Conservation (phyloP, 2,113 vertebrate species). For the Onychostruthus taczanowskii region DNA sequence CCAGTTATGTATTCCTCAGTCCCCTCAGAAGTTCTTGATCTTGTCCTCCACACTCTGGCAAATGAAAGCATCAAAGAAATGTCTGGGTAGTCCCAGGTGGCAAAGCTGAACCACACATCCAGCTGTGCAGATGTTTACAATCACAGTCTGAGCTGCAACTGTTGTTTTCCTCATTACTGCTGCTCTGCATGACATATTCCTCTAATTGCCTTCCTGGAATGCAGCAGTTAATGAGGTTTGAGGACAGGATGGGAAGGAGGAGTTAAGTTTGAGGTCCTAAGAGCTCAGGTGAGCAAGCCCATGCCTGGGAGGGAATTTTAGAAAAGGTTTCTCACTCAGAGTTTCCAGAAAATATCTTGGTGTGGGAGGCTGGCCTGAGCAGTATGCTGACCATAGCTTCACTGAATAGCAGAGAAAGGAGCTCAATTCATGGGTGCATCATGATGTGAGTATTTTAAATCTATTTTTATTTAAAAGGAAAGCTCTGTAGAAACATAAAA, state of each 20-base stretch:
- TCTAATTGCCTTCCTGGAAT: not conserved
- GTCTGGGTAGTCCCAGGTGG: not conserved
- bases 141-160: not conserved
- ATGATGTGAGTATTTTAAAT: not conserved
- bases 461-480: not conserved
- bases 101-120: not conserved
- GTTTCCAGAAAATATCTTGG: not conserved
- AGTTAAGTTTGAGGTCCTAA: not conserved
- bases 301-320: not conserved
- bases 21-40: not conserved
- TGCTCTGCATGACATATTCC: not conserved
- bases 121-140: not conserved
- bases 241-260: not conserved
- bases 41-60: not conserved
- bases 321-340: not conserved
- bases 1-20: not conserved
- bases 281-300: not conserved
- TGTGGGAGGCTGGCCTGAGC: not conserved
- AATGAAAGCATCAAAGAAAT: not conserved
- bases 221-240: not conserved
- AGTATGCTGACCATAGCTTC: rapidly evolving
- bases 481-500: not conserved
- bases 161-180: not conserved
- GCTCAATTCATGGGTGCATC: rapidly evolving
- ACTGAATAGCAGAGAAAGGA: not conserved